Conservation (phyloP, 2,888 invertebrate species). For the Cybosia mesomella region DNA sequence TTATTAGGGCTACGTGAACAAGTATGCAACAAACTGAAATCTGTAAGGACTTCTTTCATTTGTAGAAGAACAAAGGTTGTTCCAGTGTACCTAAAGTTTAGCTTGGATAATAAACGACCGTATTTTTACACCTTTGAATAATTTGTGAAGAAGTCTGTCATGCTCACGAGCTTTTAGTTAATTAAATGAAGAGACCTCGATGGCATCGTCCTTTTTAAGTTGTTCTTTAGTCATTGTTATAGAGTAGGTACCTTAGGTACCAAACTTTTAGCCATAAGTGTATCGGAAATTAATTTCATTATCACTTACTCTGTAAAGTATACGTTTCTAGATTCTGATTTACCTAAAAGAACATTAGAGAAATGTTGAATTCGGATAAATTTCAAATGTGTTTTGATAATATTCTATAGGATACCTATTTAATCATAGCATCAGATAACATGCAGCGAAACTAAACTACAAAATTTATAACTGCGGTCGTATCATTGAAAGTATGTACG, state of each 20-base stretch:
- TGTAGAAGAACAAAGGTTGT: neutral
- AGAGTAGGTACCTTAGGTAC: neutral
- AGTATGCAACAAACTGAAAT: neutral
- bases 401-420: neutral
- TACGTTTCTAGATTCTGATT: too few species aligned
- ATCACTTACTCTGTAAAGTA: neutral
- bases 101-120: neutral
- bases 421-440: neutral
- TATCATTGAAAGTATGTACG: conserved; percentile 2
- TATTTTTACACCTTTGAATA: conserved; percentile 28
- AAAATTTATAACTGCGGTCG: neutral
- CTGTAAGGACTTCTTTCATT: neutral
- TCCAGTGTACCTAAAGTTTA: neutral
- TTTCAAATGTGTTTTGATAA: too few species aligned
- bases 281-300: neutral
- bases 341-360: too few species aligned
- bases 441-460: neutral
- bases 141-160: conserved; percentile 36
- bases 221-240: neutral
- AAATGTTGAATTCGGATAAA: too few species aligned
- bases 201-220: neutral
- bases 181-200: neutral
- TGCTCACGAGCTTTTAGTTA: conserved; percentile 21
- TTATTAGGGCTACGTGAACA: neutral
- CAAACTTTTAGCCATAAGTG: neutral